These are phyloP conservation scores for Fukomys damarensis DNA, from an alignment of 2,113 vertebrate genomes.

Conservation along the genomic window DNA sequence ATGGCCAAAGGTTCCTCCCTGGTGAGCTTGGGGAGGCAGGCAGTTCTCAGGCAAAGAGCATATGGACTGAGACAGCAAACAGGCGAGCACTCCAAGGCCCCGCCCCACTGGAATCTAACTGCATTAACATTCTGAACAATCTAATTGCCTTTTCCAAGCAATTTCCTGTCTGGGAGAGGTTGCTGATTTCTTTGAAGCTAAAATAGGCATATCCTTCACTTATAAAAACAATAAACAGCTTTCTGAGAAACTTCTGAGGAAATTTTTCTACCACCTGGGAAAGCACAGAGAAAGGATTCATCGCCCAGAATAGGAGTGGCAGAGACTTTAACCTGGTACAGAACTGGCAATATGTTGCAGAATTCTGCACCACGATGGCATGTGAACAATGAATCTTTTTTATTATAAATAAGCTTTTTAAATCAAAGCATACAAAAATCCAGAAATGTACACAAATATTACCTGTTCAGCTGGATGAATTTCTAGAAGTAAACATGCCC, in stretches of 20 bases:
- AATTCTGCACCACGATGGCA: neutral
- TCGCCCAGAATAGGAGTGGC: neutral
- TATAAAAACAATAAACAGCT: constrained; percentile 78
- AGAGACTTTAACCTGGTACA: constrained; percentile 9
- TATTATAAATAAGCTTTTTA: neutral
- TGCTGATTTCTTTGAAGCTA: constrained; percentile 80
- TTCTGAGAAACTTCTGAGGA: constrained; percentile 77
- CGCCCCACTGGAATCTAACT: constrained; percentile 45
- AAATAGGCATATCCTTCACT: constrained; percentile 75
- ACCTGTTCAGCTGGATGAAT: neutral
- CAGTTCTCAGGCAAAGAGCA: constrained; percentile 15
- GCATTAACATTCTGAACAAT: constrained; percentile 68
- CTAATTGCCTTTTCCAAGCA: constrained; percentile 74
- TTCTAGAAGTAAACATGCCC: neutral
- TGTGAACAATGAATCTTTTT: neutral
- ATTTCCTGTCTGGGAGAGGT: constrained; percentile 79
- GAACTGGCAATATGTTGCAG: neutral
- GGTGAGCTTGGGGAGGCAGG: constrained; percentile 34
- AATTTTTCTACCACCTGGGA: constrained; percentile 70
- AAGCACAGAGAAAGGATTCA: constrained; percentile 56
- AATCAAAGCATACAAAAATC: neutral
- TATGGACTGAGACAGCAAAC: neutral
- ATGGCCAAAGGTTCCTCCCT: neutral
- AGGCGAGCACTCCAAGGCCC: neutral
- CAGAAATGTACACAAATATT: neutral